Evolutionary conservation across 2,113 vertebrate species (phyloP), one percentile per base, ranked within the genome.

Genomic region (Limanda limanda): DNA sequence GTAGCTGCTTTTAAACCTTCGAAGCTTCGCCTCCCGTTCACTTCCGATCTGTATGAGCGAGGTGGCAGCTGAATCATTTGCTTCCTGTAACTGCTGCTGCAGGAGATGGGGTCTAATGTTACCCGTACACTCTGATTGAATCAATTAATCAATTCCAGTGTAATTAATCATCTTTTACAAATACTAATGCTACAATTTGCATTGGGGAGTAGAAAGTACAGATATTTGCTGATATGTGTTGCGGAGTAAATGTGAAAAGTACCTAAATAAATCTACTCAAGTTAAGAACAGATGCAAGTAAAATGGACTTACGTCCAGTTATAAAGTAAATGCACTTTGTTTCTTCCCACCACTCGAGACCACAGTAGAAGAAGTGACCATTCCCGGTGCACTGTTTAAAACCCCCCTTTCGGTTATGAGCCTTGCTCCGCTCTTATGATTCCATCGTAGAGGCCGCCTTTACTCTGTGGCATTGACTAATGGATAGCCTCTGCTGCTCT

Each of bases 391-490:
- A 24, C 65, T 42, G 35, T 83, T 84, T 75, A 81, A 85, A 85
- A 55, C 9, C n/a, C 10, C 55, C 61, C 69, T 31, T 31, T 79
- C 23, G 7, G 66, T 73, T 83, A 48, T 68, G 24, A 5, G 40
- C 73, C 68, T 55, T 27, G 67, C 74, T 84, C 68, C 70, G 74
- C 82, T 79, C 69, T 75, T 63, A 75, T 79, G 77, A 83, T 86
- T 87, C 77, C 87, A 82, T 80, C 86, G 84, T 78, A 84, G 70
- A 71, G 54, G 68, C 76, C 58, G 71, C 75, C 79, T 83, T 87
- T 74, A 68, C 79, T 62, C 56, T 60, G 27, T 87, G 88, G 78
- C 90, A 82, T 69, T 92, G 86, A 92, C 82, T 91, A 92, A 92
- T 90, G 88, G 80, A 77, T 83, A 86, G 85, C 85, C 78, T 90